phyloP scores from a whole-genome alignment of 2,113 vertebrate genomes.

The Cyanistes caeruleus region DNA sequence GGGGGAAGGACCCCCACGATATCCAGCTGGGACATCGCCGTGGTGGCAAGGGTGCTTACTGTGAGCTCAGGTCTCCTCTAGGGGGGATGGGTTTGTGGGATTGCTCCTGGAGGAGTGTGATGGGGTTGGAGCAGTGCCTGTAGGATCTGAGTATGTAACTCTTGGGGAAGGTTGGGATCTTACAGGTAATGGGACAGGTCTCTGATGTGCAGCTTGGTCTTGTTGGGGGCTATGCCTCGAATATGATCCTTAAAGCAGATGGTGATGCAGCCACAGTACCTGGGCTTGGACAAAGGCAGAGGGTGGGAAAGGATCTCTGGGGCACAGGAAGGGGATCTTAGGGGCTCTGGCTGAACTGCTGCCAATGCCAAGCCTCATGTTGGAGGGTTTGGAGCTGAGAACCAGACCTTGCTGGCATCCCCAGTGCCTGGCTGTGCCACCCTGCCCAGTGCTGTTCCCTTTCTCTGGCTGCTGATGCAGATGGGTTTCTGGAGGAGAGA shows the following conservation, averaged over 20 bases:
- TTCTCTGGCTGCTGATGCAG: neutral
- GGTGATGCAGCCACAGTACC: neutral
- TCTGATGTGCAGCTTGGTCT: neutral
- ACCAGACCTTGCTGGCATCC: neutral
- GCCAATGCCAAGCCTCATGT: neutral
- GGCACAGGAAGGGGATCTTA: neutral
- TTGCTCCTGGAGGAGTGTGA: neutral
- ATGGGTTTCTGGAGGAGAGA: neutral
- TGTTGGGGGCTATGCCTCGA: neutral
- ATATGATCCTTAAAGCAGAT: neutral
- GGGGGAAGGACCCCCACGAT: neutral
- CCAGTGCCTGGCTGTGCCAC: neutral
- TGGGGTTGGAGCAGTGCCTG: neutral
- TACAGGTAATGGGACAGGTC: neutral
- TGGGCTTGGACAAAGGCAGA: neutral
- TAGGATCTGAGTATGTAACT: neutral
- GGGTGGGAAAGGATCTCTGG: neutral
- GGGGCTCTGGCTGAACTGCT: neutral
- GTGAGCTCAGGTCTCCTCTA: neutral
- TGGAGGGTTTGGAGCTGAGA: neutral
- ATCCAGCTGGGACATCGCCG: fast-evolving
- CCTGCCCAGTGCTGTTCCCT: fast-evolving
- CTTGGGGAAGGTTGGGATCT: neutral
- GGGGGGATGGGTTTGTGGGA: fast-evolving
- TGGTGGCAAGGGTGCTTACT: neutral